These are phyloP conservation scores for Drosophila dives DNA, from an alignment of 2,888 invertebrate species.

Conservation along the genomic window DNA sequence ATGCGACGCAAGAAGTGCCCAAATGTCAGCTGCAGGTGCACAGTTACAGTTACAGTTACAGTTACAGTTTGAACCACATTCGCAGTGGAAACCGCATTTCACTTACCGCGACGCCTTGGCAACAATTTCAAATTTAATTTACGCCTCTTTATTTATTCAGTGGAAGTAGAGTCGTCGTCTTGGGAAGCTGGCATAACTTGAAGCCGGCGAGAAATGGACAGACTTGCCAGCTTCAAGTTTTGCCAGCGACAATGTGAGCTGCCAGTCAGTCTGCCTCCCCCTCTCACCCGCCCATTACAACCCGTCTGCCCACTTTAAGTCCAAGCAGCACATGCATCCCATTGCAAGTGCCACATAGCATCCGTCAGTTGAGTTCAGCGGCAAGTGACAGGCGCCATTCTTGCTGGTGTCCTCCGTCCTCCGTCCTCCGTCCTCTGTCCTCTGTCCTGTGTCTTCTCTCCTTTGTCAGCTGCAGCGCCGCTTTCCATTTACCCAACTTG, in stretches of 20 bases:
- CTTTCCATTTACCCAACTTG: constrained; percentile 24
- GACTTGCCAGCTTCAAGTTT: constrained; percentile 12
- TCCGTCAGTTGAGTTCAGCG: constrained; percentile 38
- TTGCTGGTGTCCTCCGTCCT: constrained; percentile 6
- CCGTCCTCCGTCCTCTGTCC: neutral
- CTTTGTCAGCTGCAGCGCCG: constrained; percentile 3
- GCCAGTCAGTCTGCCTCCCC: neutral
- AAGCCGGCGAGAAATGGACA: neutral
- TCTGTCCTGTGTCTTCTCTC: neutral
- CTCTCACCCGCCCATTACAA: neutral
- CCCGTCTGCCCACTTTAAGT: constrained; percentile 22
- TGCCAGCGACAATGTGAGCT: constrained; percentile 26
- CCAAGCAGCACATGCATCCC: constrained; percentile 31
- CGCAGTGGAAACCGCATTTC: neutral
- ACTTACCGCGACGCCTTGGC: constrained; percentile 10
- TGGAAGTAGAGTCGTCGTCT: constrained; percentile 33
- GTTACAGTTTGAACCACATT: neutral
- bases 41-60: neutral
- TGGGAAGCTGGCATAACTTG: constrained; percentile 24
- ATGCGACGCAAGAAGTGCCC: constrained; percentile 15
- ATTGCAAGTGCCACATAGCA: constrained; percentile 36
- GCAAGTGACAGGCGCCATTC: constrained; percentile 34
- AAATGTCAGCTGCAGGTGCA: neutral
- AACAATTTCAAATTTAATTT: constrained; percentile 73
- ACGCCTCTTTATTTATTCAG: constrained; percentile 70